These are phyloP conservation scores for Lucifuga dentata DNA, from an alignment of 2,113 vertebrate genomes.

Conservation along the genomic window DNA sequence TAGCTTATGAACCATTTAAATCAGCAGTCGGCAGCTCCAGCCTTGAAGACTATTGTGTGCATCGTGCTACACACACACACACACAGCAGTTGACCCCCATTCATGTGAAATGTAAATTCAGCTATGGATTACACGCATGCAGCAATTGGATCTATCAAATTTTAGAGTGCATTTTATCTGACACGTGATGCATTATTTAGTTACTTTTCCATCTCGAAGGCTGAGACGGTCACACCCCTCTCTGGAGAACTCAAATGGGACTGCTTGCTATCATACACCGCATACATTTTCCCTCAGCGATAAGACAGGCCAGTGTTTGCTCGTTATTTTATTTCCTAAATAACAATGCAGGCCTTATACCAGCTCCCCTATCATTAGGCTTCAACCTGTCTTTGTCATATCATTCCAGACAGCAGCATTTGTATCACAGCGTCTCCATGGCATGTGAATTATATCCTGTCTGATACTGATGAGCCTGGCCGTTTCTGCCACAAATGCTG, in stretches of 20 bases:
- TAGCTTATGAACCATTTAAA: conserved; percentile 47
- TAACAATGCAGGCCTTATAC: conserved; percentile 37
- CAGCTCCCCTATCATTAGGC: conserved; percentile 4
- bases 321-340: conserved; percentile 31
- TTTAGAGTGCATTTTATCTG: conserved; percentile 68
- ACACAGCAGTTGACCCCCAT: conserved; percentile 13
- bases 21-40: conserved; percentile 24
- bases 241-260: conserved; percentile 70
- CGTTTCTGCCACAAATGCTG: conserved; percentile 25
- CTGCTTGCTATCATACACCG: conserved; percentile 65
- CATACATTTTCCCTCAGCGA: conserved; percentile 28
- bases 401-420: conserved; percentile 22
- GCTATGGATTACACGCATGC: conserved; percentile 44
- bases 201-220: conserved; percentile 73
- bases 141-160: conserved; percentile 52
- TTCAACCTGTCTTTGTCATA: conserved; percentile 20
- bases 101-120: conserved; percentile 50
- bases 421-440: conserved; percentile 3
- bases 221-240: conserved; percentile 80
- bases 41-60: conserved; percentile 28
- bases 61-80: conserved; percentile 23
- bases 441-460: conserved; percentile 21
- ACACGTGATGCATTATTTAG: conserved; percentile 78
- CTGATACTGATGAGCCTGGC: conserved; percentile 27
- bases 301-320: not conserved